Evolutionary conservation across 2,888 invertebrate genomes (phyloP).

Genomic region (Hypomecis punctinalis): DNA sequence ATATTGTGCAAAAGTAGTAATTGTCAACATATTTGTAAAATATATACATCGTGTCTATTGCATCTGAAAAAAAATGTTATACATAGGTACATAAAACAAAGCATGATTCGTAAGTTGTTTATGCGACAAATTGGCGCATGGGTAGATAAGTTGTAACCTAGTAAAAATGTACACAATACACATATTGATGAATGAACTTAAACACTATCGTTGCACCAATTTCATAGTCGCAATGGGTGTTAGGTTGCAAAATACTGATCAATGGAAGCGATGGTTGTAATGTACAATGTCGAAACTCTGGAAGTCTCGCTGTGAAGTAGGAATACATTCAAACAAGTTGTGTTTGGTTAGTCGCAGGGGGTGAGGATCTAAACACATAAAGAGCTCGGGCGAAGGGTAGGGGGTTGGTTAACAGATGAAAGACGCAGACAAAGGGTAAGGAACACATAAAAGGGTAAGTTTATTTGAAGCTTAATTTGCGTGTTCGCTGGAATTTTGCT

Average conservation of each 20-base stretch:
- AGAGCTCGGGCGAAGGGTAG: conserved; percentile 83
- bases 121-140: conserved; percentile 5
- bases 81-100: not conserved
- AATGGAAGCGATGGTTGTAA: conserved; percentile 81
- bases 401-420: conserved; percentile 88
- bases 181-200: conserved; percentile 23
- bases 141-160: not conserved
- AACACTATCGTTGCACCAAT: conserved; percentile 77
- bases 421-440: conserved; percentile 93
- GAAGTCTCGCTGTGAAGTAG: conserved; percentile 76
- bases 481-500: conserved; percentile 83
- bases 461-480: conserved; percentile 85
- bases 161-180: conserved; percentile 2
- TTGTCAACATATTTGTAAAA: not conserved
- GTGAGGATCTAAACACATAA: conserved; percentile 85
- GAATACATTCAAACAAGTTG: conserved; percentile 80
- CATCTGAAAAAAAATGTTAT: conserved; percentile 19
- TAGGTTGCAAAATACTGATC: conserved; percentile 65
- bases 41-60: not conserved
- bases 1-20: not conserved
- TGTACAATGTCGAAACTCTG: conserved; percentile 79
- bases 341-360: conserved; percentile 82
- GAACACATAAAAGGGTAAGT: conserved; percentile 86
- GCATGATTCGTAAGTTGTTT: not conserved
- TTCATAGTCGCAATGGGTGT: conserved; percentile 62